Base-by-base conservation (phyloP, 2,797 vertebrate species). In the Enteromius trimaculatus region DNA sequence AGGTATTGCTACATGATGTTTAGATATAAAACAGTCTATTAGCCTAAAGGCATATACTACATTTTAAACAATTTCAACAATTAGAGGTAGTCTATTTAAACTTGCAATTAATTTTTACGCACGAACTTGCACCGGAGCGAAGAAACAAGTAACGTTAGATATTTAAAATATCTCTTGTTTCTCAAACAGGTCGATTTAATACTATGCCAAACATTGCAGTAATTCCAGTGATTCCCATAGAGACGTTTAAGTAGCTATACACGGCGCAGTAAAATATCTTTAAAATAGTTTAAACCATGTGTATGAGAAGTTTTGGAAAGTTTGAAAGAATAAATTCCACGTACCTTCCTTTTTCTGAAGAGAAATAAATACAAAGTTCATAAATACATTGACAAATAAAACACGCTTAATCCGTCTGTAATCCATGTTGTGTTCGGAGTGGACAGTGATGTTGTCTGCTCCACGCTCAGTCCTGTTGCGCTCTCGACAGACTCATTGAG, bases 341-440 rank as follows among this genome's bases (percentile, higher is more conserved):
- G 90, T 89, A 95, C 95, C 94, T 93, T 95, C 95, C 89, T 94
- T 95, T 34, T 91, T 92, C 75, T 95, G 93, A 44, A 93, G 29
- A 13, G 94, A 95, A 39, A 94, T 92, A 37, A 95, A 87, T 82
- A 95, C 91, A 10, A 91, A 91, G 77, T 93, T 92, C 84, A 95
- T 89, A 85, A 95, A 92, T 4, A 94, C 90, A 80, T 83, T 92
- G n/a, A 92, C 89, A 87, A 95, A 94, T 42, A 96, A 88, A 82
- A 92, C 82, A 78, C 87, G 90, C 88, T 92, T 91, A 86, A 92
- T 79, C 90, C 93, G 91, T 10, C 78, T 89, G 86, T 88, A 91
- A 90, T 94, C 95, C 95, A 96, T 96, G 87, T 82, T 84, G 75
- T 69, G 42, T 71, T 49, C 80, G 86, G 87, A 60, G 85, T 89